Evolutionary conservation across 1,140 invertebrate genomes (phyloP).

Genomic region (Mesaphorura yosii): DNA sequence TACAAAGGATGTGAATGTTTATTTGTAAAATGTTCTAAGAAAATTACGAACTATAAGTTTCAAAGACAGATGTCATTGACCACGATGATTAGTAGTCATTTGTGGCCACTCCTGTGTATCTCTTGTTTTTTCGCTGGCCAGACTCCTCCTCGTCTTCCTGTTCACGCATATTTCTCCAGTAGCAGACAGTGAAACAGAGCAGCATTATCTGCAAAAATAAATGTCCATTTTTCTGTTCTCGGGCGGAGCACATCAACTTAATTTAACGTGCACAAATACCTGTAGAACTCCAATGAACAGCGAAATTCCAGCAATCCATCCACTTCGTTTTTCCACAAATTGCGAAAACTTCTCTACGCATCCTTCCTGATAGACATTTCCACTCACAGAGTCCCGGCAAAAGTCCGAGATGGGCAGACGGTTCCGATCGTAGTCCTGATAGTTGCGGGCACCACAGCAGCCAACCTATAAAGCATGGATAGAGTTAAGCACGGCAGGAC

Average conservation of each 20-base stretch:
- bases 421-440: constrained; percentile 61
- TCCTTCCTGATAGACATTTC: constrained; percentile 73
- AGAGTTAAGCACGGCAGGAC: too few species aligned
- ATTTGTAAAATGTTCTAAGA: too few species aligned
- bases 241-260: neutral
- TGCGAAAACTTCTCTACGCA: constrained; percentile 73
- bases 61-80: too few species aligned
- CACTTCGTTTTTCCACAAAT: constrained; percentile 67
- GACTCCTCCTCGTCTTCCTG: constrained; percentile 6
- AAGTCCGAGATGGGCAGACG: constrained; percentile 63
- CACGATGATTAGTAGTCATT: neutral
- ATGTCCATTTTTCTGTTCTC: neutral
- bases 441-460: constrained; percentile 70
- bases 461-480: constrained; percentile 55
- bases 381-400: constrained; percentile 72
- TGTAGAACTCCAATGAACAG: constrained; percentile 58
- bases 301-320: constrained; percentile 67
- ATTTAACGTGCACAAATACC: too few species aligned
- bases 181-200: constrained; percentile 19
- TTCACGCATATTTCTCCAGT: constrained; percentile 18
- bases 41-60: too few species aligned
- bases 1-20: too few species aligned
- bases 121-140: neutral
- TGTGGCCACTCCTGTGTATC: constrained; percentile 2
- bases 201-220: constrained; percentile 16